Evolutionary conservation across 2,888 invertebrate genomes (phyloP), one percentile per base, ranked within the genome.

Genomic region (Oxystoma pomonae): DNA sequence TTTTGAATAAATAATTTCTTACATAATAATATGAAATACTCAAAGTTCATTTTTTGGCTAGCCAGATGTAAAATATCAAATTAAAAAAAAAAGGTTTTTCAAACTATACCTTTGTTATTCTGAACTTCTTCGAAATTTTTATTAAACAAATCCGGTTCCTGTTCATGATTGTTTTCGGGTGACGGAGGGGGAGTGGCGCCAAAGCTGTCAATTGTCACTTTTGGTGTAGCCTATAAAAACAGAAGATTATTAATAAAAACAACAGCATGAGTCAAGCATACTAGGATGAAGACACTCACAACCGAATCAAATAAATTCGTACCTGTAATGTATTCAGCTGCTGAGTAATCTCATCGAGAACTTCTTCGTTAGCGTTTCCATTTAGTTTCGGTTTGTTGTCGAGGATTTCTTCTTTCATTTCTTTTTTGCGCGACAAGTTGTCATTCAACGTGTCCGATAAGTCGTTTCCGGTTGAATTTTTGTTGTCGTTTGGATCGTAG

Each of bases 101-200:
- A 35, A 35, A 35, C 35, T 35, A 35, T 35, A 71, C 69, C 69
- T 66, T 59, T 63, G 59, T 22, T 65, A 21, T 66, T 61, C 63
- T 66, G 56, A 52, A 66, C 68, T 65, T 70, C 66, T 18, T 57
- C 62, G 51, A 66, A 62, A 50, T 67, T 63, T 56, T 65, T 63
- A 55, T 71, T 69, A 9, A 68, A 56, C 57, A 71, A 56, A 52
- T 67, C 65, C 12, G 35, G 20, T 62, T 61, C 59, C 60, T 65
- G 58, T 16, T 57, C 51, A 3, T 5, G 17, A 7, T 51, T 72
- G 70, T 60, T 72, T 75, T 79, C 79, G 1, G 80, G 80, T 69
- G 78, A 80, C 16, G 80, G 77, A 16, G 80, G 80, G 9, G 80
- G 80, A 12, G 80, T 80, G 62, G 71, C 75, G 7, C 73, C 71